Base-by-base conservation (phyloP, 64 coral and sea anemone genomes). In the Pachyseris speciosa region DNA sequence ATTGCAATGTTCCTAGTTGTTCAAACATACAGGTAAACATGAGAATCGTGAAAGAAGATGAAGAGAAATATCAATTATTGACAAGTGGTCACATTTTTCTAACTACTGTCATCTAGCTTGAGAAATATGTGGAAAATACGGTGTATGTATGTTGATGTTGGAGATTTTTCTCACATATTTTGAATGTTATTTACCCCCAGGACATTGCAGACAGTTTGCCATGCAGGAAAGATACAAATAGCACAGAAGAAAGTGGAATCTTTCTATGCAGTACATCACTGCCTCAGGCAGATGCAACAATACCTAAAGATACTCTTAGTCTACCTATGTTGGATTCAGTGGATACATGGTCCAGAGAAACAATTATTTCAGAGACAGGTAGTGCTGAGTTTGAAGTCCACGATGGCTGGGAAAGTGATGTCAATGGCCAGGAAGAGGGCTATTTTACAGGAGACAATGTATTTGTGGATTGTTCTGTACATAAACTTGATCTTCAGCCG, bases 371-470 rank as follows among this genome's bases (percentile, higher is more conserved):
- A 64, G 94, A 96, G 27, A 69, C 64, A 37, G 65, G 83, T 31
- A 81, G 53, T 61, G 80, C 89, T 58, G 90, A 96, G n/a, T 22
- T 61, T 53, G 86, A 96, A 64, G n/a, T 90, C 28, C 13, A 87
- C 59, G 79, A 96, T 53, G 77, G 34, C 2, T 96, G 90, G 86
- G 94, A 93, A 76, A 93, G 41, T 22, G 94, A 96, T 57, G 81
- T 72, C 5, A 75, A 70, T 69, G 85, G 70, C 5, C 80, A 92
- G 2, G 94, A 96, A 43, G 94, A 96, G 73, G 90, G 94, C 0
- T 96, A 96, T 64, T 93, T 69, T 64, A 96, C 94, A 28, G 90
- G 85, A 24, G 94, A 96, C 75, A 96, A 96, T 87, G 63, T 86
- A 27, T 78, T 93, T 53, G 66, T 92, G 34, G 94, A 96, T 37